phyloP scores from a whole-genome alignment of 1,140 invertebrate genomes.

The Brachionus angularis region DNA sequence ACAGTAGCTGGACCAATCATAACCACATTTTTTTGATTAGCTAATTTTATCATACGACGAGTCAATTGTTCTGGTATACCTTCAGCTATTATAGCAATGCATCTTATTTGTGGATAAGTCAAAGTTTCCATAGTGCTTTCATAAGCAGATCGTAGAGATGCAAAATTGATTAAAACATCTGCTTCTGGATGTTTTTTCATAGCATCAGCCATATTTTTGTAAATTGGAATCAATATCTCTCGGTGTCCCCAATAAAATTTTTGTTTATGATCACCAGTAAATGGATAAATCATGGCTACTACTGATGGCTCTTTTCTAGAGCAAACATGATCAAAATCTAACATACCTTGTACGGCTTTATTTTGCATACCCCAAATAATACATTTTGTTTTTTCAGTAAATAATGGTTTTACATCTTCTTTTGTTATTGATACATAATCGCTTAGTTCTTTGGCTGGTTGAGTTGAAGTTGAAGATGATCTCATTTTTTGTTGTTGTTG shows the following conservation, averaged over 20 bases:
- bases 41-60: constrained; percentile 81
- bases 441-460: background rate
- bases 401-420: constrained; percentile 60
- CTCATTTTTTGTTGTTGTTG: background rate
- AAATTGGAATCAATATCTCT: constrained; percentile 83
- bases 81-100: constrained; percentile 97
- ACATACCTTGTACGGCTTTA: constrained; percentile 86
- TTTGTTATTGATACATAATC: constrained; percentile 6
- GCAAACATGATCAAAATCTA: constrained; percentile 99
- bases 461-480: background rate
- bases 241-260: constrained; percentile 99
- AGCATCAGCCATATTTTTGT: constrained; percentile 93
- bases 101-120: constrained; percentile 79
- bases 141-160: constrained; percentile 92
- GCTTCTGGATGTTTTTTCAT: constrained; percentile 91
- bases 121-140: constrained; percentile 91
- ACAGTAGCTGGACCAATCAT: constrained; percentile 94
- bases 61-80: constrained; percentile 98
- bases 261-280: constrained; percentile 94
- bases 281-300: constrained; percentile 94
- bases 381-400: constrained; percentile 78
- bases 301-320: constrained; percentile 74
- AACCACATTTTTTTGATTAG: constrained; percentile 73
- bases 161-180: constrained; percentile 96
- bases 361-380: constrained; percentile 99